Conservation (phyloP, 1,140 invertebrate species). For the Trichonephila clavipes region DNA sequence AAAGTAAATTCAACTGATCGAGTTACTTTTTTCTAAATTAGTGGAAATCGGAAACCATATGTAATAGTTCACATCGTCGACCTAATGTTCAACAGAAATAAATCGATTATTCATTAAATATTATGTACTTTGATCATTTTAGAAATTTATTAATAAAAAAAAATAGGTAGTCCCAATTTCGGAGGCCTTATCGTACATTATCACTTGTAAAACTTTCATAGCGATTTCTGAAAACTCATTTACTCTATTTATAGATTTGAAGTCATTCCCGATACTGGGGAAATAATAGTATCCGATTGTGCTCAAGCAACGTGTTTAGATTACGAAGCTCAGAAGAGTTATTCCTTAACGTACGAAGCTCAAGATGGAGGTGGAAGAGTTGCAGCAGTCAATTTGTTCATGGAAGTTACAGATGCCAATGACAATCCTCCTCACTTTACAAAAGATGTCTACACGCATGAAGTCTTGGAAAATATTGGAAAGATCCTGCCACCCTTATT, state of each 20-base stretch:
- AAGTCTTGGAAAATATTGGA: conserved; percentile 86
- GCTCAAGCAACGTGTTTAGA: conserved; percentile 82
- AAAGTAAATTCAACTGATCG: too few species aligned
- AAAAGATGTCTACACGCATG: conserved; percentile 76
- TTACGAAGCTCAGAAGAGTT: conserved; percentile 89
- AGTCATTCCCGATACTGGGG: conserved; percentile 82
- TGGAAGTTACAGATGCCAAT: conserved; percentile 94
- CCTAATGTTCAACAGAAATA: too few species aligned
- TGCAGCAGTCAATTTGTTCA: conserved; percentile 86
- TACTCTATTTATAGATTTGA: conserved; percentile 69
- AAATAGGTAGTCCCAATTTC: too few species aligned
- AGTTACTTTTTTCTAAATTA: too few species aligned
- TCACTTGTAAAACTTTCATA: background rate
- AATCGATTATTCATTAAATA: too few species aligned
- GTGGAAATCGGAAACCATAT: too few species aligned
- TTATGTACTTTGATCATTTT: too few species aligned
- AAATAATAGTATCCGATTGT: conserved; percentile 84
- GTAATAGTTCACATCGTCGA: too few species aligned
- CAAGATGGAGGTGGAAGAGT: conserved; percentile 87
- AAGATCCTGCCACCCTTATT: conserved; percentile 88
- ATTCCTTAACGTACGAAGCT: conserved; percentile 88
- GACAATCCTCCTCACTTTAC: conserved; percentile 89
- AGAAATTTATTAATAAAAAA: too few species aligned
- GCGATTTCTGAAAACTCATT: background rate
- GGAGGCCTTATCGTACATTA: background rate